Percentiles rank a stretch among this genome's conserved stretches.
These are phyloP conservation scores for Myotis findleyi DNA, from an alignment of 2,797 vertebrate species.

Conservation along the genomic window DNA sequence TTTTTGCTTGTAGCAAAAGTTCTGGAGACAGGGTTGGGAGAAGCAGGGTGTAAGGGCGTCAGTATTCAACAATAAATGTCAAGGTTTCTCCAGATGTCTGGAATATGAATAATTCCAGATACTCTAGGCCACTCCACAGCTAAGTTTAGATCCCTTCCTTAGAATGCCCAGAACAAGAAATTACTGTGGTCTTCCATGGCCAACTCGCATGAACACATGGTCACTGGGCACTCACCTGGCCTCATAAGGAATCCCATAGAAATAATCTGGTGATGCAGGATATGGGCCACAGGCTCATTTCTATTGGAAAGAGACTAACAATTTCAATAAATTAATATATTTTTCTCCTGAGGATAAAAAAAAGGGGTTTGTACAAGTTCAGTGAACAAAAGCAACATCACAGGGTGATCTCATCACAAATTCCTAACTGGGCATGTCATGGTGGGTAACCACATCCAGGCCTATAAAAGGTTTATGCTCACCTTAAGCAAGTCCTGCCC, in stretches of 20 bases:
- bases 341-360: neutral
- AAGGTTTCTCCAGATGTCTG: neutral
- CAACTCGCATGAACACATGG: neutral
- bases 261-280: neutral
- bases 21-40: neutral
- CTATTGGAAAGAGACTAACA: neutral
- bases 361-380: neutral
- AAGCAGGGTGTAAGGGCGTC: neutral
- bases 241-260: neutral
- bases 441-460: neutral
- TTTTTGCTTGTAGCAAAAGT: slow-evolving; percentile 1
- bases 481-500: neutral
- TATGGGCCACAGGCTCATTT: neutral
- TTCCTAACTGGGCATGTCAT: neutral
- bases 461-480: neutral
- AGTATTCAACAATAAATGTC: neutral
- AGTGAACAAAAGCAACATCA: neutral
- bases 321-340: neutral
- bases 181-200: neutral
- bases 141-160: neutral
- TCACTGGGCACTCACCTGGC: neutral
- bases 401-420: neutral
- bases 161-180: neutral
- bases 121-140: neutral
- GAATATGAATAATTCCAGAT: neutral